Evolutionary conservation across 2,797 vertebrate genomes (phyloP), one percentile per base, ranked within the genome.

Genomic region (Pteropus rufus): DNA sequence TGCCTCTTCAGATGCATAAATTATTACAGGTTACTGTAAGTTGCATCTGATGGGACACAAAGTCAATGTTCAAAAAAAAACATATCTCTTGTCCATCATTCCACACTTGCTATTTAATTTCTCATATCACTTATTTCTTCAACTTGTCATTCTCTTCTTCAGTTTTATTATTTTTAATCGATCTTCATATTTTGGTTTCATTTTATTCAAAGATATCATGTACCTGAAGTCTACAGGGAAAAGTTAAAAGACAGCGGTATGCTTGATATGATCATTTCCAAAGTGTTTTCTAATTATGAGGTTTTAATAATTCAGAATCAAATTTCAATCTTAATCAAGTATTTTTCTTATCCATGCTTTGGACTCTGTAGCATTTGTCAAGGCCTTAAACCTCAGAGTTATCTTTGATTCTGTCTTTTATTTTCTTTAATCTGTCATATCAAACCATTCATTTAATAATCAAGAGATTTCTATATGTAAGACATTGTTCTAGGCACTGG

Each of bases 331-430:
- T 72, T 58, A 91, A 52, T 24, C 34, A 44, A 49, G 64, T 73
- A 8, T 2, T 60, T 67, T 85, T 85, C 8, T 60, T 19, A 10
- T 73, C 7, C 26, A 69, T 69, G 54, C 6, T 41, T 65, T 7
- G 26, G 1, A 70, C 46, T 52, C 80, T 65, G 54, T 91, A 88
- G 7, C 34, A 72, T 65, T 67, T 6, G 58, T 69, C 6, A 14
- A 82, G 49, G 3, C n/a, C 70, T 4, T 62, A 76, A 79, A 67
- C 15, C 1, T 36, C 46, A 34, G 76, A 70, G 24, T 93, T 36
- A 87, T 19, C 15, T 92, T 89, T 96, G 65, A 90, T 56, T 86
- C 21, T 72, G 10, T 49, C n/a, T 58, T 94, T 77, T 81, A 73
- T 56, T 69, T 76, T 86, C 15, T 92, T 89, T 80, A 80, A 65